Conservation (phyloP, 2,888 invertebrate genomes). For the Mellilla xanthometata region DNA sequence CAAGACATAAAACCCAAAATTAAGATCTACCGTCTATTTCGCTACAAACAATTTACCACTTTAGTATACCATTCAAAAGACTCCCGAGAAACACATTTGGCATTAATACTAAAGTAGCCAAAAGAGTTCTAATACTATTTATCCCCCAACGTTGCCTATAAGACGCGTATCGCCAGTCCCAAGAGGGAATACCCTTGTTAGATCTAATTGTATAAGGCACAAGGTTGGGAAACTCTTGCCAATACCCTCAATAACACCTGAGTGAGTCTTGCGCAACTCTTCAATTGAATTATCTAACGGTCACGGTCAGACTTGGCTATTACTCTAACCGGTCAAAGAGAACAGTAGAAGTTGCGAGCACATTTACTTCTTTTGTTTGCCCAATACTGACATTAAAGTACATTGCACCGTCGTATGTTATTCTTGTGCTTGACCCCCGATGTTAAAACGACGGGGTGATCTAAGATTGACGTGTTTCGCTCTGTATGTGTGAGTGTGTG, state of each 20-base stretch:
- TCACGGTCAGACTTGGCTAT: constrained; percentile 8
- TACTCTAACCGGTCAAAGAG: no score
- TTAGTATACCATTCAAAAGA: constrained; percentile 8
- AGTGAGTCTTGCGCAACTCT: constrained; percentile 10
- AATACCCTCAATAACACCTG: constrained; percentile 31
- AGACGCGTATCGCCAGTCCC: constrained; percentile 11
- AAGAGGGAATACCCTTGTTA: constrained; percentile 27
- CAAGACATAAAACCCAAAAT: not conserved
- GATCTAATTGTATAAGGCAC: constrained; percentile 34
- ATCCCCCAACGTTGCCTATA: constrained; percentile 2
- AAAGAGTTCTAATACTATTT: constrained; percentile 10
- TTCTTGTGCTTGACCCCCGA: no score
- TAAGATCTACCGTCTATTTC: not conserved
- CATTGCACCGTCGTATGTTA: no score
- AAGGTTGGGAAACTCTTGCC: constrained; percentile 35
- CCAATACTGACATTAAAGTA: no score
- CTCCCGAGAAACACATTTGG: constrained; percentile 3
- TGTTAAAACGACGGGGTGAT: no score
- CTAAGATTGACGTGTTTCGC: no score
- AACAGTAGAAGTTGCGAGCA: no score
- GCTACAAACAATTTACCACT: not conserved
- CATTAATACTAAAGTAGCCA: not conserved
- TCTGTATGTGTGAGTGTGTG: no score
- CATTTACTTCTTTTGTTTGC: no score
- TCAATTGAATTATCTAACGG: constrained; percentile 8